Percentiles rank a stretch among this genome's conserved stretches.
Conservation (phyloP, 2,797 vertebrate genomes). For the Pangasius sanitwongsei region DNA sequence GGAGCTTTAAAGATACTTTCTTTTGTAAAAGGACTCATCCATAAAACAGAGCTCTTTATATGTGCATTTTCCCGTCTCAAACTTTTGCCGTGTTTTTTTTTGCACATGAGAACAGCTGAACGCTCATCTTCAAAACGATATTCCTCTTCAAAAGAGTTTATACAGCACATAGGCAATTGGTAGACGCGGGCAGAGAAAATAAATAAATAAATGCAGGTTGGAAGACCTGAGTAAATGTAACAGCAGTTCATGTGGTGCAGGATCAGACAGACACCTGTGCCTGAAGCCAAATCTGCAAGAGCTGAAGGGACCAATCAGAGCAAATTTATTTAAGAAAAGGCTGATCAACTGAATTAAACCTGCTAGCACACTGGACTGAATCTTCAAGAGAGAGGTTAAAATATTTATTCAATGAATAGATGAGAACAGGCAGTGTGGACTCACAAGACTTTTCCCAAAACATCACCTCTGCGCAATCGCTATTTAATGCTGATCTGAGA, state of each 20-base stretch:
- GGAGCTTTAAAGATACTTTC: constrained; percentile 42
- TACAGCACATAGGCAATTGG: constrained; percentile 40
- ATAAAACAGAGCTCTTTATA: constrained; percentile 82
- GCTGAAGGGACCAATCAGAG: background rate
- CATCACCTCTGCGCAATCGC: background rate
- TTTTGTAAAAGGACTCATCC: constrained; percentile 73
- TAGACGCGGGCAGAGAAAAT: background rate
- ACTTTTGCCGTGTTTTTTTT: constrained; percentile 77
- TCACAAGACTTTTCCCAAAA: background rate
- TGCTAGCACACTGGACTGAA: background rate
- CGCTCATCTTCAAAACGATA: constrained; percentile 77
- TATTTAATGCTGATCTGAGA: background rate
- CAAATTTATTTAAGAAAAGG: background rate
- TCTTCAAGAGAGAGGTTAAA: background rate
- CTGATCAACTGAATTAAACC: background rate
- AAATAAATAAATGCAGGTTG: constrained; percentile 41
- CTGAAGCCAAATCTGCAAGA: background rate
- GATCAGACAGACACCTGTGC: constrained; percentile 4
- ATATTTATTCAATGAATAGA: background rate
- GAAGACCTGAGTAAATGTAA: constrained; percentile 37
- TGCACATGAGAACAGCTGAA: constrained; percentile 74
- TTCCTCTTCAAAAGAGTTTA: constrained; percentile 62
- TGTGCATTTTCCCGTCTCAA: constrained; percentile 73
- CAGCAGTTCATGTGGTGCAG: constrained; percentile 16
- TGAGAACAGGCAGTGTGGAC: background rate